A percentile compares a stretch with the other conserved stretches of the same genome.
These are phyloP conservation scores for Etheostoma cragini DNA, from an alignment of 2,113 vertebrate species.

Conservation along the genomic window DNA sequence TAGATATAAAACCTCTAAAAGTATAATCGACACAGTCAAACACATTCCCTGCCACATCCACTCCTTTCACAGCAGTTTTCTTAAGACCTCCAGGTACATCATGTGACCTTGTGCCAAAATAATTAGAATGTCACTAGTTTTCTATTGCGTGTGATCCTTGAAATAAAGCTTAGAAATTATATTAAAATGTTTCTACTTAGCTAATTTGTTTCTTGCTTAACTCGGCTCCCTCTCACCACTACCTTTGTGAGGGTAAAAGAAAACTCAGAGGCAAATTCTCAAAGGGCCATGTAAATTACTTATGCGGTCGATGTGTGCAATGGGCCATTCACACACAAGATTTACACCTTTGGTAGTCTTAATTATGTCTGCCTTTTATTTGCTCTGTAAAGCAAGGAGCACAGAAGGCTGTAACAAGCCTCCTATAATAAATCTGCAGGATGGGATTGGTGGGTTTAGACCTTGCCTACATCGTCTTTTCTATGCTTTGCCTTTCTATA, in stretches of 20 bases:
- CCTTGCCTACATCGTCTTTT: conserved; percentile 42
- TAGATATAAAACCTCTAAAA: conserved; percentile 1
- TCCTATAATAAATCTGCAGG: conserved; percentile 69
- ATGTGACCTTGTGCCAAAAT: conserved; percentile 1
- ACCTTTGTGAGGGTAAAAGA: conserved; percentile 63
- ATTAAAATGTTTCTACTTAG: neutral
- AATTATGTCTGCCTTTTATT: conserved; percentile 83
- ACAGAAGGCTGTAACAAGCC: conserved; percentile 74
- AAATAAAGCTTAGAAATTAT: conserved; percentile 24
- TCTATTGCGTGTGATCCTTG: neutral
- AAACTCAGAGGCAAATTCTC: conserved; percentile 72
- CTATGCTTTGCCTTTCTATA: conserved; percentile 21
- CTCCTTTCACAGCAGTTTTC: neutral
- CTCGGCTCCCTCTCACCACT: conserved; percentile 24
- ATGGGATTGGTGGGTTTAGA: conserved; percentile 51
- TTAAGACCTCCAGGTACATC: conserved; percentile 4
- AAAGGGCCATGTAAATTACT: conserved; percentile 80
- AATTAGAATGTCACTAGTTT: conserved; percentile 9
- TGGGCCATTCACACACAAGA: conserved; percentile 80
- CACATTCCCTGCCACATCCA: neutral
- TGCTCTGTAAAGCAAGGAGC: conserved; percentile 81
- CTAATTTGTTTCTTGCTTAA: neutral
- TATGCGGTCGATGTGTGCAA: conserved; percentile 77
- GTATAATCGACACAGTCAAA: conserved; percentile 2
- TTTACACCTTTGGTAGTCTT: conserved; percentile 80